These are phyloP conservation scores for Batillaria attramentaria DNA, from an alignment of 1,140 invertebrate species.

Conservation along the genomic window DNA sequence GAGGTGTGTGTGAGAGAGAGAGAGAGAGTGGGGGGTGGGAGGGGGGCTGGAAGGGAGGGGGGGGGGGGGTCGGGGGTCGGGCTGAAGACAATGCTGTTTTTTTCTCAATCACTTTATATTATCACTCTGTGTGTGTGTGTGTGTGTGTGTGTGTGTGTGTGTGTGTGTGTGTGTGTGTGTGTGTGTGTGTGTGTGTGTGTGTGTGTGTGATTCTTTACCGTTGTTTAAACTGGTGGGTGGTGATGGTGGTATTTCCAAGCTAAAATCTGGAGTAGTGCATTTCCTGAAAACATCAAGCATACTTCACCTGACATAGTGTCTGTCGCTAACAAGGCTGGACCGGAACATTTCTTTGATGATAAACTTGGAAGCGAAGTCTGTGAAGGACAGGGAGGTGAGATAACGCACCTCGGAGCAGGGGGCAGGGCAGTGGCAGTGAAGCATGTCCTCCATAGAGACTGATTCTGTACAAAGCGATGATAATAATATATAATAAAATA, in stretches of 20 bases:
- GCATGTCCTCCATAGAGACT: constrained; percentile 7
- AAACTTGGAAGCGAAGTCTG: constrained; percentile 30
- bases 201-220: neutral
- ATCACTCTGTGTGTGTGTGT: neutral
- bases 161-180: neutral
- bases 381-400: neutral
- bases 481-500: no score
- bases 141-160: neutral
- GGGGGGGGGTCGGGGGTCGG: no score
- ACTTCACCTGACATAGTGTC: constrained; percentile 14
- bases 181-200: neutral
- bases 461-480: neutral
- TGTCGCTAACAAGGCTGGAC: neutral
- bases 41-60: no score
- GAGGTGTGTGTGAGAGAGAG: no score
- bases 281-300: neutral
- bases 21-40: no score
- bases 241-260: neutral
- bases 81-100: no score
- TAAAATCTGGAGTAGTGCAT: neutral
- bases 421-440: neutral
- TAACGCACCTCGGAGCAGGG: neutral
- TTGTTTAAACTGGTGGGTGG: neutral
- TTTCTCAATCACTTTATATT: no score
- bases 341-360: constrained; percentile 3